These are phyloP conservation scores for Rhinatrema bivittatum DNA, from an alignment of 2,797 vertebrate genomes.

Conservation along the genomic window DNA sequence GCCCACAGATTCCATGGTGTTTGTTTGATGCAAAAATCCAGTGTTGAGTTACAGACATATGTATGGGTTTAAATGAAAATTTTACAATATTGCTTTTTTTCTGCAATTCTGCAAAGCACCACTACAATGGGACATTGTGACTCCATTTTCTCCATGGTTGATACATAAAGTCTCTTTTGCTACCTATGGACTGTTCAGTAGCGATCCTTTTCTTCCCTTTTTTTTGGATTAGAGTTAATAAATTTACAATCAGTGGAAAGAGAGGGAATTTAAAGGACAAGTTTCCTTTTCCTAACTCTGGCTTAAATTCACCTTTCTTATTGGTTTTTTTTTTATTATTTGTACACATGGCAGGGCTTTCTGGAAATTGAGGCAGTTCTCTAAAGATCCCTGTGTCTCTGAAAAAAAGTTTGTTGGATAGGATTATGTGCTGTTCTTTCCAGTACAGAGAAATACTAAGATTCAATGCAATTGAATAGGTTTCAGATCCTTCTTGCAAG, in stretches of 20 bases:
- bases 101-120: too few relatives aligned
- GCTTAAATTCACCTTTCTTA: background rate
- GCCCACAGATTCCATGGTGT: too few relatives aligned
- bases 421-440: conserved; percentile 17
- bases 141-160: too few relatives aligned
- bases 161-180: too few relatives aligned
- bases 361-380: conserved; percentile 10
- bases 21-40: too few relatives aligned
- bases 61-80: too few relatives aligned
- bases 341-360: fast-evolving
- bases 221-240: conserved; percentile 4
- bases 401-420: conserved; percentile 16
- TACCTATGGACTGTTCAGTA: too few relatives aligned
- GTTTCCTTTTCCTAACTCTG: background rate
- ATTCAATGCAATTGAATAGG: conserved; percentile 34
- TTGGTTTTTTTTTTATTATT: background rate
- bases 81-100: too few relatives aligned
- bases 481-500: conserved; percentile 32
- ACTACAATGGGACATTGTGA: too few relatives aligned
- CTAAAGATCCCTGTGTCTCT: conserved; percentile 2
- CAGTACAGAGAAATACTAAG: conserved; percentile 31
- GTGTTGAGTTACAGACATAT: too few relatives aligned
- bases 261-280: background rate
- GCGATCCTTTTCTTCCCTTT: background rate
- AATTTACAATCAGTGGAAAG: too few relatives aligned